These are phyloP conservation scores for Orientallactaga bullata DNA, from an alignment of 2,113 vertebrate genomes.

Conservation along the genomic window DNA sequence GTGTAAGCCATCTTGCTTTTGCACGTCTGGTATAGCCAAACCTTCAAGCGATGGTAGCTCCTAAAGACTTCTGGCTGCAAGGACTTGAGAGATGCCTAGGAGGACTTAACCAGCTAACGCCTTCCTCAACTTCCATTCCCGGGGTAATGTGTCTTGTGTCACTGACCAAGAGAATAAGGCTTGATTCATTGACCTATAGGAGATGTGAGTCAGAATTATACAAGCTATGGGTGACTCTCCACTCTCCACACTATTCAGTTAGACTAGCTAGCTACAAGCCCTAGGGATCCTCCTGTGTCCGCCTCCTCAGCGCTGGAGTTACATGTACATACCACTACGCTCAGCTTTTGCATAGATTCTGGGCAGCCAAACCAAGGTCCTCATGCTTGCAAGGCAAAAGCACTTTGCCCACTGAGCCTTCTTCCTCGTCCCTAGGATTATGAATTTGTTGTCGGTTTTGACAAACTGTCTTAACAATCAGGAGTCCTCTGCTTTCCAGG, in stretches of 20 bases:
- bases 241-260: too few species aligned
- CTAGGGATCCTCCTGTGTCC: too few species aligned
- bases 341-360: too few species aligned
- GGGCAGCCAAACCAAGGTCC: too few species aligned
- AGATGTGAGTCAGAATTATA: constrained; percentile 8
- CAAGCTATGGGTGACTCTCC: not conserved
- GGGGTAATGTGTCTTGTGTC: not conserved
- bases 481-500: not conserved
- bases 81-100: not conserved
- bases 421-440: not conserved
- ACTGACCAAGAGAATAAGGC: not conserved
- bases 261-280: too few species aligned
- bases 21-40: not conserved
- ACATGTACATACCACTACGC: too few species aligned
- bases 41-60: not conserved
- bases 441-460: not conserved
- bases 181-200: not conserved
- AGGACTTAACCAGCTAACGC: not conserved
- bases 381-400: too few species aligned
- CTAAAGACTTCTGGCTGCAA: not conserved
- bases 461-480: not conserved
- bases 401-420: too few species aligned
- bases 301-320: too few species aligned
- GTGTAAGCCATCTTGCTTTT: not conserved
- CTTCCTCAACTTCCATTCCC: not conserved